A percentile compares a stretch with the other conserved stretches of the same genome.
Evolutionary conservation across 2,797 vertebrate species (phyloP).

Genomic region (Hemibagrus guttatus): DNA sequence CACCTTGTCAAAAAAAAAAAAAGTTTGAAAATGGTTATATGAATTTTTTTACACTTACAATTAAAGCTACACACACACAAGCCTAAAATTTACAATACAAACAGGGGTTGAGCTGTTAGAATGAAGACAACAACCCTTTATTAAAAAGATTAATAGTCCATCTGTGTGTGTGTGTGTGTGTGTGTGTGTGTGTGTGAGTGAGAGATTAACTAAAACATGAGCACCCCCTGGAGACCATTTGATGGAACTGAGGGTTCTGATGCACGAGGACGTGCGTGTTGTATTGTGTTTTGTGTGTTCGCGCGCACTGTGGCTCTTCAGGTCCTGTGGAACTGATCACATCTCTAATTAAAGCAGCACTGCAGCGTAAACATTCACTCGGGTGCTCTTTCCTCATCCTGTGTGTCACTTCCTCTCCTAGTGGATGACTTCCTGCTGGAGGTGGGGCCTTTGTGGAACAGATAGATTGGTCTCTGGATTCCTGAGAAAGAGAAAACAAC

Average conservation of each 20-base stretch:
- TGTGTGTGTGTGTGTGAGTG: background rate
- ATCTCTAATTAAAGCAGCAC: background rate
- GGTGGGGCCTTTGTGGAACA: slow-evolving; percentile 81
- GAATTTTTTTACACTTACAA: background rate
- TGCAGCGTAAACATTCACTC: slow-evolving; percentile 4
- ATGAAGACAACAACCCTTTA: slow-evolving; percentile 3
- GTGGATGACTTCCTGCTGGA: slow-evolving; percentile 67
- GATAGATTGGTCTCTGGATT: slow-evolving; percentile 81
- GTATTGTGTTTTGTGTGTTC: too few relatives aligned
- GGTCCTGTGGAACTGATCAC: background rate
- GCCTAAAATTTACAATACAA: slow-evolving; percentile 20
- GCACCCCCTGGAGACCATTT: background rate
- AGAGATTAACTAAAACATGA: background rate
- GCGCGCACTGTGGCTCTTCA: background rate
- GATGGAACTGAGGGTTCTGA: background rate
- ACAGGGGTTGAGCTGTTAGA: slow-evolving; percentile 15
- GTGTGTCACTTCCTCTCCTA: background rate
- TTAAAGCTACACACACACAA: slow-evolving; percentile 20
- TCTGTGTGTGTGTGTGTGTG: background rate
- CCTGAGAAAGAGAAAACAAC: slow-evolving; percentile 64
- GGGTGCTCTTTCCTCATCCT: background rate
- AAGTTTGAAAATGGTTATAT: background rate
- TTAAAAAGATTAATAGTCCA: background rate
- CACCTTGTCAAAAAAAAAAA: background rate
- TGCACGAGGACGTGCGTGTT: background rate